These are phyloP conservation scores for Deilephila porcellus DNA, from an alignment of 2,888 invertebrate genomes.

Conservation along the genomic window DNA sequence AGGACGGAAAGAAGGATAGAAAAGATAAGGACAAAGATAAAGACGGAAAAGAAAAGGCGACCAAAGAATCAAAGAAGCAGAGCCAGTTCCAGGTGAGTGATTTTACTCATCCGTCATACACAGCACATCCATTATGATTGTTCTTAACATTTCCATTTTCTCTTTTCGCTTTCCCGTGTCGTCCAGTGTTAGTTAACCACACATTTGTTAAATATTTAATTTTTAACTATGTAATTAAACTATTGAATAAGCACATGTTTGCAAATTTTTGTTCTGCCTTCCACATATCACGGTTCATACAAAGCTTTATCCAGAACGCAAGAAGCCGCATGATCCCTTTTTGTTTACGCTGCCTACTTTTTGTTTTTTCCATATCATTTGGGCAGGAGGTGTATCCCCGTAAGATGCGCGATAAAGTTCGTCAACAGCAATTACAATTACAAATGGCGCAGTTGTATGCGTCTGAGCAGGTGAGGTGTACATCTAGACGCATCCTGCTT, in stretches of 20 bases:
- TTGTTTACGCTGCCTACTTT: constrained; percentile 84
- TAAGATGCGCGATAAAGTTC: constrained; percentile 92
- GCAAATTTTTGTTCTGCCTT: constrained; percentile 59
- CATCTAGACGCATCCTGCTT: constrained; percentile 79
- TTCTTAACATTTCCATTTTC: constrained; percentile 62
- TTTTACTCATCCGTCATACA: constrained; percentile 47
- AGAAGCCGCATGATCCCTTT: constrained; percentile 79
- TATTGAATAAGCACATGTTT: constrained; percentile 57
- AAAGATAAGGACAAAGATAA: constrained; percentile 87
- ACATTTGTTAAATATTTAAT: constrained; percentile 58
- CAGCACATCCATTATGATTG: constrained; percentile 79
- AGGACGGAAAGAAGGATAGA: constrained; percentile 85
- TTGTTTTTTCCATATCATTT: constrained; percentile 85
- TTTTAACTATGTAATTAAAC: constrained; percentile 57
- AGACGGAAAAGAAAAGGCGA: constrained; percentile 84
- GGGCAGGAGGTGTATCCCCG: constrained; percentile 91
- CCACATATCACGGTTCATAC: constrained; percentile 53
- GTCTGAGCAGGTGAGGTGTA: constrained; percentile 82
- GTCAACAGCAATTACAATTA: constrained; percentile 87
- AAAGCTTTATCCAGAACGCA: constrained; percentile 68
- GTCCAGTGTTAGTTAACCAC: constrained; percentile 74
- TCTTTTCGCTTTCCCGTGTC: constrained; percentile 72
- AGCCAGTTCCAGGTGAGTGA: constrained; percentile 87
- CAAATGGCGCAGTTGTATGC: constrained; percentile 85
- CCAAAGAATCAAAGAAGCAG: constrained; percentile 86